phyloP scores from a whole-genome alignment of 2,888 invertebrate species.

The Gibbula magus region DNA sequence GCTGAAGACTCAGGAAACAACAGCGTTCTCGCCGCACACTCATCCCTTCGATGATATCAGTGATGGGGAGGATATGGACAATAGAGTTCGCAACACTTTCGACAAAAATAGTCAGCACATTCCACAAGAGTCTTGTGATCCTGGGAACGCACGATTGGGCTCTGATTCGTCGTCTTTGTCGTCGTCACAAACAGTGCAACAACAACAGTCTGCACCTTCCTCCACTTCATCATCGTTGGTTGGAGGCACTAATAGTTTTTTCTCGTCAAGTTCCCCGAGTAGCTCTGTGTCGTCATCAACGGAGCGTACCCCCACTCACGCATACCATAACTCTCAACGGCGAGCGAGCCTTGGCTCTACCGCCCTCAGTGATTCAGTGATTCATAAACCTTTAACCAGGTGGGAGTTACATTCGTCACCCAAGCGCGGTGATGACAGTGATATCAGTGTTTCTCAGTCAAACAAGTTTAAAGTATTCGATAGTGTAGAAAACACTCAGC shows the following conservation, averaged over 20 bases:
- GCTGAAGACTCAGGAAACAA: conserved; percentile 33
- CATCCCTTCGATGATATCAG: conserved; percentile 51
- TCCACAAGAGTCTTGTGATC: conserved; percentile 20
- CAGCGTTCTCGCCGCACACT: conserved; percentile 43
- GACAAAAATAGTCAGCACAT: conserved; percentile 20
- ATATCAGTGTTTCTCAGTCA: conserved; percentile 22
- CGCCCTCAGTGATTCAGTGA: conserved; percentile 5
- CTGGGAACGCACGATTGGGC: not conserved
- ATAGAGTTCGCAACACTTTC: not conserved
- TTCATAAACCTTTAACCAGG: conserved; percentile 10
- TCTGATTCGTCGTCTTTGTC: not conserved
- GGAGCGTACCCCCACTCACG: not conserved
- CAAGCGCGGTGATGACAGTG: not conserved
- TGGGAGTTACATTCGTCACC: not conserved
- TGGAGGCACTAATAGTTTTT: not conserved
- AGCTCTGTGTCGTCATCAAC: conserved; percentile 8
- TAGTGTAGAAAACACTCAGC: not conserved
- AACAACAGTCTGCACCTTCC: not conserved
- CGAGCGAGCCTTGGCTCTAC: not conserved
- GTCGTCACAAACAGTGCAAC: not conserved
- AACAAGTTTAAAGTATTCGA: conserved; percentile 12
- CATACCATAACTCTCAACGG: conserved; percentile 10
- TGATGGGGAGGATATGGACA: conserved; percentile 51
- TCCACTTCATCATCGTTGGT: not conserved
- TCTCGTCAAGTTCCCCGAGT: not conserved